A percentile compares a stretch with the other conserved stretches of the same genome.
phyloP scores from a whole-genome alignment of 2,888 invertebrate genomes.

The Tenthredo scrophulariae region DNA sequence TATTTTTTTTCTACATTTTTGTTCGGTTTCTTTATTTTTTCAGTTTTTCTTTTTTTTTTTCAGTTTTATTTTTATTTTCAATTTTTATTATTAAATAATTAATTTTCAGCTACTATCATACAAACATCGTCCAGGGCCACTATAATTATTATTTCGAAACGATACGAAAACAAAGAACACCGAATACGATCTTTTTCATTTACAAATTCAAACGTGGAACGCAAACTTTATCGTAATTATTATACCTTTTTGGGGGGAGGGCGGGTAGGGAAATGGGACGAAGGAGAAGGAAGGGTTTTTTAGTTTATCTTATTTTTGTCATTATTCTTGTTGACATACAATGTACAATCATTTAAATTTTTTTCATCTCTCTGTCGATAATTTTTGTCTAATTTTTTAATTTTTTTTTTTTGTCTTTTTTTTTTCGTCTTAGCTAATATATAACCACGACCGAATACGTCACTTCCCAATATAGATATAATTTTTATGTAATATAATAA shows the following conservation, averaged over 20 bases:
- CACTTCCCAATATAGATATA: constrained; percentile 74
- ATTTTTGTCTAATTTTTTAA: constrained; percentile 66
- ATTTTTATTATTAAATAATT: constrained; percentile 48
- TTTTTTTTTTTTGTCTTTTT: constrained; percentile 51
- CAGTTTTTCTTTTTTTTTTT: not conserved
- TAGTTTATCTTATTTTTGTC: constrained; percentile 38
- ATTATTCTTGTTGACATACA: constrained; percentile 71
- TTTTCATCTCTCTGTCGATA: constrained; percentile 58
- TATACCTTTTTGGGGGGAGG: constrained; percentile 35
- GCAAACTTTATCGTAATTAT: constrained; percentile 44
- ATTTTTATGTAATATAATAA: constrained; percentile 72
- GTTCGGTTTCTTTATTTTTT: not conserved
- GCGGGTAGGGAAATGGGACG: not conserved
- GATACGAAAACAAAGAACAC: constrained; percentile 64
- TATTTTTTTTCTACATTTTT: constrained; percentile 17
- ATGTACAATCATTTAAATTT: constrained; percentile 73
- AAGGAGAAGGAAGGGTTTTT: not conserved
- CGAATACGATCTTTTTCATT: constrained; percentile 61
- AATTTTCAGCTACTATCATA: constrained; percentile 54
- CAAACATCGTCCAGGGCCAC: constrained; percentile 56
- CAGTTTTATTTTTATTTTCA: constrained; percentile 52
- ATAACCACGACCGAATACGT: constrained; percentile 56
- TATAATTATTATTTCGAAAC: constrained; percentile 58
- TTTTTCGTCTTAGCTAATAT: constrained; percentile 70
- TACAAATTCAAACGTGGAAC: constrained; percentile 55